Base-by-base conservation (phyloP, 2,797 vertebrate species). In the Schizopygopsis pylzovi region DNA sequence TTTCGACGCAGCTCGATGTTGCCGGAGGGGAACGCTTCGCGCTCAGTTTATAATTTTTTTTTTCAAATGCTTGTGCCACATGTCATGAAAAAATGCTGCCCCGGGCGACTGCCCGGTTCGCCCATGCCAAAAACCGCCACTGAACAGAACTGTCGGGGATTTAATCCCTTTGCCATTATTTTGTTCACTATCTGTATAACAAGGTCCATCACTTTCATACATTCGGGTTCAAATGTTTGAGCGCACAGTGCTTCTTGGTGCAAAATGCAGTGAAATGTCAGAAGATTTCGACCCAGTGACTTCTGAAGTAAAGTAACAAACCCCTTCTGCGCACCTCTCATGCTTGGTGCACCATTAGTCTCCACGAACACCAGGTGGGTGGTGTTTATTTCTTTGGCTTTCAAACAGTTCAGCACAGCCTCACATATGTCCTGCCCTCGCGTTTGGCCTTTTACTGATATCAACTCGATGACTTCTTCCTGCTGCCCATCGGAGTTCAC, bases 401-500 rank as follows among this genome's bases (percentile, higher is more conserved):
- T 83, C 81, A 90, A 85, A 88, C 81, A 89, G 15, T 82, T 68
- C 76, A 89, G 6, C 3, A 91, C 78, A 90, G 83, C 90, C 84
- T 88, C 85, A 87, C 83, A 86, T 10, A 89, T 83, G 81, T 89
- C 86, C 82, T 87, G 39, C 37, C 81, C 84, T n/a, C 70, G 45
- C n/a, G 82, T 89, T 86, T 90, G 88, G 84, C 87, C 79, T 81
- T 90, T 90, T 16, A 89, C 80, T 25, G 84, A 87, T 84, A 89
- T 88, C 2, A 88, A 28, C 15, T 89, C 61, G 37, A 88, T 59
- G 0, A 89, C 63, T 88, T 90, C 85, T 90, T 89, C 87, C 12
- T 88, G 87, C n/a, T 45, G 87, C 41, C 83, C 88, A 81, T 72
- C 84, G 65, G 76, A 82, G 79, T 88, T 89, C 33, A 88, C 75